Percentiles rank a stretch among this genome's conserved stretches.
Evolutionary conservation across 1,140 invertebrate genomes (phyloP).

Genomic region (Drosophila nigromelanica): DNA sequence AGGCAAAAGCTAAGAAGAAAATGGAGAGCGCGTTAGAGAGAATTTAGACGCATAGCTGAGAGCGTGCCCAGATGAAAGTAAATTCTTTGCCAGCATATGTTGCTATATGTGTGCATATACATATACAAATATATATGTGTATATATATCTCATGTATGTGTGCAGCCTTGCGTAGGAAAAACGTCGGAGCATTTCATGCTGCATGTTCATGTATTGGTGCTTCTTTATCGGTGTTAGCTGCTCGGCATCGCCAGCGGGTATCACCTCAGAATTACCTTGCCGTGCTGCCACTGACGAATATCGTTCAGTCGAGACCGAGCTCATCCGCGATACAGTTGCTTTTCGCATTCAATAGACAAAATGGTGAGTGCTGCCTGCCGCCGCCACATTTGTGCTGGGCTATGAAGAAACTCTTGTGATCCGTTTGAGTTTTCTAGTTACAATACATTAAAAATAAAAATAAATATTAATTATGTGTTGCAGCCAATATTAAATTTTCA

Average conservation of each 20-base stretch:
- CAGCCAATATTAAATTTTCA: conserved; percentile 1
- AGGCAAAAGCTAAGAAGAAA: conserved; percentile 16
- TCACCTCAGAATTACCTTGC: conserved; percentile 84
- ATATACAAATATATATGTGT: not conserved
- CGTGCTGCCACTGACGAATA: conserved; percentile 79
- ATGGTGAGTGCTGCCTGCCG: conserved; percentile 73
- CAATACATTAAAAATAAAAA: not conserved
- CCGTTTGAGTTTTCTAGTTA: conserved; percentile 17
- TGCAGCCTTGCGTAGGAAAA: conserved; percentile 60
- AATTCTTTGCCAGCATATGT: conserved; percentile 63
- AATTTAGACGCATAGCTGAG: conserved; percentile 2
- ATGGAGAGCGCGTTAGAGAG: conserved; percentile 24
- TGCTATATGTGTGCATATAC: conserved; percentile 9
- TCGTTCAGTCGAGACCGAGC: conserved; percentile 84
- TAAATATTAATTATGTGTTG: conserved; percentile 13
- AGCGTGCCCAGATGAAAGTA: conserved; percentile 76
- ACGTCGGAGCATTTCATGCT: conserved; percentile 44
- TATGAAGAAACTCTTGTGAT: conserved; percentile 30
- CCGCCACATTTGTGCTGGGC: conserved; percentile 2
- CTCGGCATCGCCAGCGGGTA: conserved; percentile 50
- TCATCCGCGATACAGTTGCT: conserved; percentile 84
- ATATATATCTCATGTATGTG: conserved; percentile 4
- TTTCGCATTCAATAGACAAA: conserved; percentile 83
- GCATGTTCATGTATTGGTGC: conserved; percentile 25
- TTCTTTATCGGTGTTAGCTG: conserved; percentile 24